A percentile compares a stretch with the other conserved stretches of the same genome.
phyloP scores from a whole-genome alignment of 1,140 invertebrate genomes.

The Drosophila carrolli region DNA sequence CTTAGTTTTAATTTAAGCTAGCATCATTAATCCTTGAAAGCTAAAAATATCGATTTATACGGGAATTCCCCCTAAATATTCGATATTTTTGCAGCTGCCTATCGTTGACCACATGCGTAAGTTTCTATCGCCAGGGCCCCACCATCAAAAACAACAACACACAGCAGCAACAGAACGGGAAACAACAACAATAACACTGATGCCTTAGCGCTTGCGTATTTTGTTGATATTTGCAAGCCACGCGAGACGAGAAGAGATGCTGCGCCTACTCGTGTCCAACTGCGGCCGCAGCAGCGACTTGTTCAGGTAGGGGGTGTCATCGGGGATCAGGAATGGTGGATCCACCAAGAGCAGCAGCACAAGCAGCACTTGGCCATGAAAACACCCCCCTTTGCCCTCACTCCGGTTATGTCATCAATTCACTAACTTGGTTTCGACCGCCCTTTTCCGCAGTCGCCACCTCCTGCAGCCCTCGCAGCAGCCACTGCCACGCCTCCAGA shows the following conservation, averaged over 20 bases:
- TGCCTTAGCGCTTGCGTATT: constrained; percentile 65
- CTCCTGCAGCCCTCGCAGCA: constrained; percentile 60
- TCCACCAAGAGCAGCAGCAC: neutral
- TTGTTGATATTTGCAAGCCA: constrained; percentile 44
- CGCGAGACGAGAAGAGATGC: constrained; percentile 56
- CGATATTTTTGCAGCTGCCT: neutral
- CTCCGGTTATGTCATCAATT: constrained; percentile 68
- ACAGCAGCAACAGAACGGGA: constrained; percentile 9
- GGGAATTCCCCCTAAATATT: neutral
- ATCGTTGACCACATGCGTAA: neutral
- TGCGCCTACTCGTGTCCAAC: constrained; percentile 68
- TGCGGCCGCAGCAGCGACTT: constrained; percentile 58
- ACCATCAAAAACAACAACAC: neutral
- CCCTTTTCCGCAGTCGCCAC: constrained; percentile 46
- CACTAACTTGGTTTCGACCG: neutral
- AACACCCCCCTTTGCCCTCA: constrained; percentile 2
- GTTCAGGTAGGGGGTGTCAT: constrained; percentile 49
- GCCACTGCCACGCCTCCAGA: constrained; percentile 67
- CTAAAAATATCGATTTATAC: neutral
- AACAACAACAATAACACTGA: constrained; percentile 32
- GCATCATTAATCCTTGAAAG: no score
- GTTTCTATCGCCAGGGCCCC: neutral
- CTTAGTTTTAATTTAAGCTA: no score
- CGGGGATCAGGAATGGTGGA: neutral
- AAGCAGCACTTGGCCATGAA: neutral